Evolutionary conservation across 2,113 vertebrate species (phyloP).

Genomic region (Microcebus jonahi): DNA sequence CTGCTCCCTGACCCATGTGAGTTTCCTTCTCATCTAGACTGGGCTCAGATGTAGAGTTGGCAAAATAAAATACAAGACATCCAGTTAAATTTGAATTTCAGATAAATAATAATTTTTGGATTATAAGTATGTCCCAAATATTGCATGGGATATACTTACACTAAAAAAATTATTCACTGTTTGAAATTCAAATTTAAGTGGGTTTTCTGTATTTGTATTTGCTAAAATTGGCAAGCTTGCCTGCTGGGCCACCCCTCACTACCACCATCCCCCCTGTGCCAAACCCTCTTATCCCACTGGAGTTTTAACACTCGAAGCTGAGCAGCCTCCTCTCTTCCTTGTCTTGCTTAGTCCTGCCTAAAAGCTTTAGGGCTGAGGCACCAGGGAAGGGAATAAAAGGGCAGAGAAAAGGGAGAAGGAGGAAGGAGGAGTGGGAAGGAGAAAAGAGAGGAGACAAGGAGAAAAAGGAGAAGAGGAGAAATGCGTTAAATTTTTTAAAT

Average conservation of each 20-base stretch:
- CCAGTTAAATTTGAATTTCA: background rate
- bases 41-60: background rate
- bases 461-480: background rate
- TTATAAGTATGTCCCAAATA: background rate
- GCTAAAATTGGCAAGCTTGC: background rate
- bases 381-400: background rate
- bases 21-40: background rate
- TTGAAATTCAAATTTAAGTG: background rate
- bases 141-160: background rate
- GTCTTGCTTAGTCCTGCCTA: background rate
- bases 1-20: background rate
- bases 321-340: background rate
- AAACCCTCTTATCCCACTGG: background rate
- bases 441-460: background rate
- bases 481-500: background rate
- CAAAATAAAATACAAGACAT: background rate
- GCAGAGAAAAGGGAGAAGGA: background rate
- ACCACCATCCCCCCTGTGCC: too few species aligned
- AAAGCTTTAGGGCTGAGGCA: background rate
- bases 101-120: background rate
- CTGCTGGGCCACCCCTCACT: too few species aligned
- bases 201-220: background rate
- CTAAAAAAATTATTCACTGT: background rate
- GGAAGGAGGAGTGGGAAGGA: background rate
- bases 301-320: background rate